Evolutionary conservation across 2,113 vertebrate genomes (phyloP), one percentile per base, ranked within the genome.

Genomic region (Cathartes aura): DNA sequence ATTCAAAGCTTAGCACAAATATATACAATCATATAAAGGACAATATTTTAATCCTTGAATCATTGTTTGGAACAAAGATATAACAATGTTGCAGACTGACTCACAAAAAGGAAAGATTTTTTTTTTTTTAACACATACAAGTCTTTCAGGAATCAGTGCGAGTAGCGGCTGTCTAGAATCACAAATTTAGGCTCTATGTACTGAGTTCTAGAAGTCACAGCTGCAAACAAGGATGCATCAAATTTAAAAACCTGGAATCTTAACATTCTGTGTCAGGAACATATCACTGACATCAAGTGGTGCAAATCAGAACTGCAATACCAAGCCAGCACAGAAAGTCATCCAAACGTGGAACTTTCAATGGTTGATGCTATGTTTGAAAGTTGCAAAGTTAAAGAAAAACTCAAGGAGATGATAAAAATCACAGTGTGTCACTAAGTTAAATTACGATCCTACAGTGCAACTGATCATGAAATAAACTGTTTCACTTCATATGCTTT

Each of bases 231-330:
- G 6, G 5, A 17, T 2, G 13, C 5, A 12, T 11, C 48, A 56
- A 32, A 20, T n/a, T 53, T 34, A 60, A 75, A 89, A 89, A 56
- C 34, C 26, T 4, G 6, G 34, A 15, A 45, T 42, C 17, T n/a
- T 24, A 62, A n/a, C 50, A 18, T 43, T 34, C 24, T 14, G 10
- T 40, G 26, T 84, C 60, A 66, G 20, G 73, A 88, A 85, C 20
- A 0, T 53, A 90, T 27, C 83, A 90, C 96, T 97, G 96, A 93
- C 96, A 93, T 71, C 82, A 90, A 96, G 92, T 82, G 95, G 95
- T 74, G 13, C 43, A 88, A 78, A 68, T 52, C 12, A 76, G 79
- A 96, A 96, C 0, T 91, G 75, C 92, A 94, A 43, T 22, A 82
- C 19, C 18, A 72, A 73, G 13, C 34, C 24, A 53, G 6, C 5